Evolutionary conservation across 2,113 vertebrate genomes (phyloP).

Genomic region (Deroptyus accipitrinus): DNA sequence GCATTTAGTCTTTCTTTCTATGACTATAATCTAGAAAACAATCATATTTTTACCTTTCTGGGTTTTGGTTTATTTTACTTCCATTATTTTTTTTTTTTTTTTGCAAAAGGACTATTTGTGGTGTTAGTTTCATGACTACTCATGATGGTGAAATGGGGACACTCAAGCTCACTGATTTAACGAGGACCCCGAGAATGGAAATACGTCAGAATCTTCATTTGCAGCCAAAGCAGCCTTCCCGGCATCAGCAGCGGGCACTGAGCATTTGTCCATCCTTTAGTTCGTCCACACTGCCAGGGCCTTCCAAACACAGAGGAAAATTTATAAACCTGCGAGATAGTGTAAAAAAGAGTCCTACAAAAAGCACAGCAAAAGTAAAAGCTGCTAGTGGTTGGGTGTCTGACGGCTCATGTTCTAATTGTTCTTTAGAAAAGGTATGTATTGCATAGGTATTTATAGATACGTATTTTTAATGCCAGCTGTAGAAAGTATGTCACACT

Average conservation of each 20-base stretch:
- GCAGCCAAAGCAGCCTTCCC: conserved; percentile 32
- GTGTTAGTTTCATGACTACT: not conserved
- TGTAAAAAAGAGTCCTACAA: conserved; percentile 86
- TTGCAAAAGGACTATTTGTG: not conserved
- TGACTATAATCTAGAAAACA: not conserved
- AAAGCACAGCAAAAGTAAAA: conserved; percentile 82
- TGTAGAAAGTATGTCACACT: rapidly evolving
- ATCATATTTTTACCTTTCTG: not conserved
- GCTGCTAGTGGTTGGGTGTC: conserved; percentile 71
- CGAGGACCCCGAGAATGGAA: conserved; percentile 10
- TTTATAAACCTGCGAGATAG: conserved; percentile 86
- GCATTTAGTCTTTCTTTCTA: not conserved
- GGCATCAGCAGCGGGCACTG: not conserved
- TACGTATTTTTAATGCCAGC: not conserved
- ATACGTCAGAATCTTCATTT: not conserved
- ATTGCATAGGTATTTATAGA: not conserved
- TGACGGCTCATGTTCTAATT: conserved; percentile 69
- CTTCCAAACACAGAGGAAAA: conserved; percentile 75
- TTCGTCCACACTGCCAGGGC: conserved; percentile 67
- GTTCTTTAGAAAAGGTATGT: conserved; percentile 78
- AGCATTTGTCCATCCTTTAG: conserved; percentile 20
- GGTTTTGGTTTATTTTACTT: not conserved
- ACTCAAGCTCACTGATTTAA: conserved; percentile 18
- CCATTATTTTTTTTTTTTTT: not conserved
- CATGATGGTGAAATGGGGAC: conserved; percentile 24